Conservation (phyloP, 2,113 vertebrate species). For the Ivindomyrus marchei region DNA sequence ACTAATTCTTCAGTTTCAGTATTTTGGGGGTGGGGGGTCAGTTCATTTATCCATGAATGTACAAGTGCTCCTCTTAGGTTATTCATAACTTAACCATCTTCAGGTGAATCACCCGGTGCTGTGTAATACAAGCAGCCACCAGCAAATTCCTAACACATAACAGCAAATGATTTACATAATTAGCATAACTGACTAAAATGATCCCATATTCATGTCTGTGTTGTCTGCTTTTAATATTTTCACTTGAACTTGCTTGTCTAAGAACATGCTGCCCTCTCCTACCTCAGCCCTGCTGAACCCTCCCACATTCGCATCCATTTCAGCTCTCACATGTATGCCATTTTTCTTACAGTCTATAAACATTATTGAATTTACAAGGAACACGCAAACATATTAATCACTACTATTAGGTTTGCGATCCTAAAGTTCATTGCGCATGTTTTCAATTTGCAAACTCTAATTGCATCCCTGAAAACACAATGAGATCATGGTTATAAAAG, state of each 20-base stretch:
- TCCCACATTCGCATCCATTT: neutral
- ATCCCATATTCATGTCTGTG: neutral
- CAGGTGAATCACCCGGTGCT: too few species aligned
- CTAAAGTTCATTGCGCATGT: neutral
- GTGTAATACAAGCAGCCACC: neutral
- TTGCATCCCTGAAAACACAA: neutral
- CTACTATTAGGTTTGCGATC: neutral
- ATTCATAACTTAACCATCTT: too few species aligned
- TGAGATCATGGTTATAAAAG: neutral
- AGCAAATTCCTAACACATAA: neutral
- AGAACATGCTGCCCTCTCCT: neutral
- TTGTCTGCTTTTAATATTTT: neutral
- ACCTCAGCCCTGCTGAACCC: neutral
- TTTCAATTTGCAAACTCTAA: neutral
- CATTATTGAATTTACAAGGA: neutral
- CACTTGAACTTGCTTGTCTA: neutral
- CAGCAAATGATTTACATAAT: neutral
- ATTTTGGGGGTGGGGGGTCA: too few species aligned
- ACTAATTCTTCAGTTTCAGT: too few species aligned
- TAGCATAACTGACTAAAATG: neutral
- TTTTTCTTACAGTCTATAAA: neutral
- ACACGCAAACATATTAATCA: neutral
- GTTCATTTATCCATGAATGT: too few species aligned
- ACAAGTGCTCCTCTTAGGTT: too few species aligned
- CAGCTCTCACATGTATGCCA: neutral